A percentile compares a stretch with the other conserved stretches of the same genome.
phyloP scores from a whole-genome alignment of 2,113 vertebrate species.

The Zosterops lateralis region DNA sequence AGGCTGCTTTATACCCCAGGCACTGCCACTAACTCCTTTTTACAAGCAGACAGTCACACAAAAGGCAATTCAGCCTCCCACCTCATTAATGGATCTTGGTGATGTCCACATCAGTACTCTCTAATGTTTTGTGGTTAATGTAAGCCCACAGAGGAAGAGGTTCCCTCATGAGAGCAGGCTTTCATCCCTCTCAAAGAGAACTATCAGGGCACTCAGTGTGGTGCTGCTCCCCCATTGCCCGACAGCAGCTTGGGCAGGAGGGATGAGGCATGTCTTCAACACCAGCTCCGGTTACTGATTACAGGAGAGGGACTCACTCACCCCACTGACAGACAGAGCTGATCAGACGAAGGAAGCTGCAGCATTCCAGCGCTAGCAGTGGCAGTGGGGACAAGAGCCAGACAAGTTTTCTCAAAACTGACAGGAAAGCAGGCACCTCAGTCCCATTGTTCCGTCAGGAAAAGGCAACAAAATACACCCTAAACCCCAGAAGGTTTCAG shows the following conservation, averaged over 20 bases:
- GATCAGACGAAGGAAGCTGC: neutral
- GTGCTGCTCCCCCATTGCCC: neutral
- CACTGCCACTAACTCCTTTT: neutral
- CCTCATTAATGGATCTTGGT: neutral
- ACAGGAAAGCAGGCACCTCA: neutral
- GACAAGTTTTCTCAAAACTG: neutral
- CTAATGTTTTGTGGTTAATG: neutral
- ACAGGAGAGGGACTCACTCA: conserved; percentile 17
- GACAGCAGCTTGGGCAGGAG: neutral
- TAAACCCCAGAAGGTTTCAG: neutral
- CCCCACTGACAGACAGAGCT: conserved; percentile 20
- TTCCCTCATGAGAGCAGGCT: neutral
- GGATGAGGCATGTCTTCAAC: conserved; percentile 35
- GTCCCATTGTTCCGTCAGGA: rapidly evolving
- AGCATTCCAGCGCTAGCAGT: neutral
- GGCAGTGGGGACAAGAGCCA: neutral
- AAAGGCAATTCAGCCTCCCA: neutral
- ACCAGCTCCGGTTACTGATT: conserved; percentile 53
- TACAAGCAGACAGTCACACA: neutral
- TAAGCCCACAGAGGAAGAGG: neutral
- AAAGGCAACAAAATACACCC: neutral
- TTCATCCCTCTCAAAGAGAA: neutral
- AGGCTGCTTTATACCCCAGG: neutral
- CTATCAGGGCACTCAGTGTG: rapidly evolving
- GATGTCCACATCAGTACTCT: neutral